Evolutionary conservation across 1,140 invertebrate genomes (phyloP), one percentile per base, ranked within the genome.

Genomic region (Harpegnathos saltator): DNA sequence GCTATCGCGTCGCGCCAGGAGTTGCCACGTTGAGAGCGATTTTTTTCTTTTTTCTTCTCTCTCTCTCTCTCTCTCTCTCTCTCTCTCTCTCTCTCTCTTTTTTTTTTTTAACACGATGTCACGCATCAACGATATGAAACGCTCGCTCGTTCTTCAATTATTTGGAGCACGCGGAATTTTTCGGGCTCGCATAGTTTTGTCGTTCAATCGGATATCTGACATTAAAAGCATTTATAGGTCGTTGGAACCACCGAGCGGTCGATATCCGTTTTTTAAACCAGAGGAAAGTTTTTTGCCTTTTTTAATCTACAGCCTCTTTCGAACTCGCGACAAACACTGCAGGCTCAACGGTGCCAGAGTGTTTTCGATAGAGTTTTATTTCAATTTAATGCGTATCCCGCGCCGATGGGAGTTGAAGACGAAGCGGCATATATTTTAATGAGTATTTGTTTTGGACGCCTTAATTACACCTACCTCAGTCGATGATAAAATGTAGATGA

Each of bases 121-220:
- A 80, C 75, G 63, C 63, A 80, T 80, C 63, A 69, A 69, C 75
- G 65, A 80, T 80, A 80, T 71, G 52, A 80, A 80, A 80, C 65
- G 65, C 75, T 65, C 14, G 75, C 50, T 29, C 65, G 75, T 80
- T 80, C 65, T 80, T 80, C 75, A 80, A 80, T 80, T 80, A 80
- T 80, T 80, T 80, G 75, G 33, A 58, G 75, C 75, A 80, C 75
- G 75, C 52, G 62, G 33, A 80, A 80, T 80, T 80, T 80, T 80
- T 80, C 65, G 75, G 52, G 33, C 75, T 80, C 52, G 65, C 65
- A 80, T 71, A 80, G 75, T 80, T 80, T 80, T 80, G 75, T 80
- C 75, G 65, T 69, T 80, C 65, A 80, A 80, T 80, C 75, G 75
- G 75, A 80, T 80, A 80, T 80, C 75, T 80, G 75, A 80, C 75